A percentile compares a stretch with the other conserved stretches of the same genome.
Evolutionary conservation across 2,113 vertebrate genomes (phyloP).

Genomic region (Oreotrochilus melanogaster): DNA sequence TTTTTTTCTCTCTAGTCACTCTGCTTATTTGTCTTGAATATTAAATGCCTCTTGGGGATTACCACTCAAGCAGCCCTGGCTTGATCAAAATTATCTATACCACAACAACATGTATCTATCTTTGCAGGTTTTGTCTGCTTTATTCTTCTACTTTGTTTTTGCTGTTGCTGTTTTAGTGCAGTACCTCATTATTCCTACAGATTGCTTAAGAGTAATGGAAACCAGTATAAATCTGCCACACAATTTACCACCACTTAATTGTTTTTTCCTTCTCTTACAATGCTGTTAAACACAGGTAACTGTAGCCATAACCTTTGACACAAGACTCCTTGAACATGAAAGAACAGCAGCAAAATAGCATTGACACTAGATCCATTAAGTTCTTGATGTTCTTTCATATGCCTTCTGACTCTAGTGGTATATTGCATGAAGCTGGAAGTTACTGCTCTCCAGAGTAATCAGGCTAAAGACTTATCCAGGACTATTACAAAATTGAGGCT

Average conservation of each 20-base stretch:
- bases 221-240: not conserved
- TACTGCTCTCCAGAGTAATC: not conserved
- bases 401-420: not conserved
- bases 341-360: not conserved
- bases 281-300: not conserved
- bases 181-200: not conserved
- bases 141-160: not conserved
- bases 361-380: not conserved
- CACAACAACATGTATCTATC: not conserved
- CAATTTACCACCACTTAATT: not conserved
- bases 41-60: not conserved
- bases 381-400: not conserved
- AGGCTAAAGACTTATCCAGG: not conserved
- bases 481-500: not conserved
- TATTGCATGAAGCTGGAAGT: not conserved
- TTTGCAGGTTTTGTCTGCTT: not conserved
- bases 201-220: not conserved
- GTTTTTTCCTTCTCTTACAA: not conserved
- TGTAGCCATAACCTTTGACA: not conserved
- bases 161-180: not conserved
- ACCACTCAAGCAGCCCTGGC: not conserved
- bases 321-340: fast-evolving
- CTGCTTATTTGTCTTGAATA: slow-evolving; percentile 29
- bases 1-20: not conserved
- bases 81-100: slow-evolving; percentile 20